Conservation (phyloP, 2,113 vertebrate species). For the Petrocephalus zakoni region DNA sequence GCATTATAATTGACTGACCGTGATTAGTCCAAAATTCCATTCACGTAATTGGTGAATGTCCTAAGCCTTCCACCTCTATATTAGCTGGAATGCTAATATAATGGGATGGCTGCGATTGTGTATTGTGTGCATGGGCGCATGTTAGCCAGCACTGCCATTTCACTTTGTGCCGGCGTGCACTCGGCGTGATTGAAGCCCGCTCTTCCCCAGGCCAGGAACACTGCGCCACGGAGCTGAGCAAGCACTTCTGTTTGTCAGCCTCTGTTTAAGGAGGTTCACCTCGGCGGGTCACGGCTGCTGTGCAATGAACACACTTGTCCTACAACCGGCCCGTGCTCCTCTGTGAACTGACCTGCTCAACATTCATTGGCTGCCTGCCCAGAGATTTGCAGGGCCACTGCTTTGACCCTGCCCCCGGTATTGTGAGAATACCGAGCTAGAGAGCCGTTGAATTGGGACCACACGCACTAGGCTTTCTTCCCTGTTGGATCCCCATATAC, state of each 20-base stretch:
- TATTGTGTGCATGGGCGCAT: not conserved
- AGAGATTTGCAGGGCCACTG: not conserved
- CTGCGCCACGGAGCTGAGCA: not conserved
- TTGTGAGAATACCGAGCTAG: not conserved
- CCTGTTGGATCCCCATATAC: not conserved
- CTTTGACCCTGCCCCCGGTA: not conserved
- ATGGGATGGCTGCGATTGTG: not conserved
- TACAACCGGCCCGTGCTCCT: not conserved
- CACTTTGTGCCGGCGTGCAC: not conserved
- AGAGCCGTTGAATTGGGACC: not conserved
- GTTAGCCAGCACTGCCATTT: not conserved
- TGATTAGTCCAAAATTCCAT: not conserved
- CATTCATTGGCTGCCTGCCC: not conserved
- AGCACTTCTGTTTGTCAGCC: not conserved
- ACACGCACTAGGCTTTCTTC: not conserved
- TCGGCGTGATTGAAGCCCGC: not conserved
- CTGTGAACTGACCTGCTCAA: not conserved
- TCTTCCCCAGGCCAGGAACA: not conserved
- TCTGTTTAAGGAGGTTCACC: constrained; percentile 6
- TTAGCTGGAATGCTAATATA: not conserved
- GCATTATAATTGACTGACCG: not conserved
- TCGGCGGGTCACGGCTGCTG: not conserved
- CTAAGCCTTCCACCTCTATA: not conserved
- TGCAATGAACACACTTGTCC: not conserved
- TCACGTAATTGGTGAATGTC: not conserved